Evolutionary conservation across 2,797 vertebrate genomes (phyloP).

Genomic region (Sebastolobus altivelis): DNA sequence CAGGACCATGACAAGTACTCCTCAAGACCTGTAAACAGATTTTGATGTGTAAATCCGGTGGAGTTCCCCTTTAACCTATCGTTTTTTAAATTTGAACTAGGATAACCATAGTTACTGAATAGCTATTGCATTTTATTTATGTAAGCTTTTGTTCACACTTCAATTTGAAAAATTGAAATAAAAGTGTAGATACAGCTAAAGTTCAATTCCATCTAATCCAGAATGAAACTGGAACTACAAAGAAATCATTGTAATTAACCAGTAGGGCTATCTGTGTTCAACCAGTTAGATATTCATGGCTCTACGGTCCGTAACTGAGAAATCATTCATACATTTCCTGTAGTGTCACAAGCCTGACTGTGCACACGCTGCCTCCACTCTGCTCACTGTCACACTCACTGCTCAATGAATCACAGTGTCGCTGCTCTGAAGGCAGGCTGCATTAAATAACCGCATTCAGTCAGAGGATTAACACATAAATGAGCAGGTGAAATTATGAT

Average conservation of each 20-base stretch:
- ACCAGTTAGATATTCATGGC: neutral
- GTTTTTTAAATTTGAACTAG: neutral
- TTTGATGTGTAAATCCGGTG: neutral
- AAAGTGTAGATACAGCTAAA: too few species aligned
- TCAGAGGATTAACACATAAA: neutral
- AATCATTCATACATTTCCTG: constrained; percentile 22
- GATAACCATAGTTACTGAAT: neutral
- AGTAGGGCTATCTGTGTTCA: neutral
- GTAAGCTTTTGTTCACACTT: neutral
- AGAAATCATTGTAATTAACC: neutral
- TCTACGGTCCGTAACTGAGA: neutral
- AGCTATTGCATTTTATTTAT: neutral
- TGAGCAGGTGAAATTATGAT: constrained; percentile 8
- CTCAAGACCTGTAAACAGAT: too few species aligned
- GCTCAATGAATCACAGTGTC: constrained; percentile 11
- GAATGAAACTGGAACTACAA: neutral
- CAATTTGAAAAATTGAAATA: too few species aligned
- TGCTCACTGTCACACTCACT: neutral
- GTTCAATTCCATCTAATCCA: neutral
- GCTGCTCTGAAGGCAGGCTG: neutral
- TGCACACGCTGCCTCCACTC: neutral
- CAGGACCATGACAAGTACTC: too few species aligned
- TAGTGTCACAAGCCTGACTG: neutral
- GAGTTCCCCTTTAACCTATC: neutral
- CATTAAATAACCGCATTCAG: neutral